phyloP scores from a whole-genome alignment of 1,140 invertebrate genomes.

The Meloidogyne chitwoodi region DNA sequence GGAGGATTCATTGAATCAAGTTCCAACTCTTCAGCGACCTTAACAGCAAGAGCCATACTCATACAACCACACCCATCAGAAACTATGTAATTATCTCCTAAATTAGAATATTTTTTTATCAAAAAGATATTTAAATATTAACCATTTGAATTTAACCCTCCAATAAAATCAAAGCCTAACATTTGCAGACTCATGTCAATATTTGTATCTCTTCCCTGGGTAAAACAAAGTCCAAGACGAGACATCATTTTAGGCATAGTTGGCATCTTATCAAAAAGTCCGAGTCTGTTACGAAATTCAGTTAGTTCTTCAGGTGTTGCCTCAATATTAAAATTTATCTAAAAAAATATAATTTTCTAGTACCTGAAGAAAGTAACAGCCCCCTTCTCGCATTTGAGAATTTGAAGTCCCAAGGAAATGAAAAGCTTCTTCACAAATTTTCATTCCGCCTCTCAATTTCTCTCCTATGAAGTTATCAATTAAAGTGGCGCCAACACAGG shows the following conservation, averaged over 20 bases:
- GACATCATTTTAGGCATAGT: slow-evolving; percentile 45
- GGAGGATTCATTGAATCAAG: slow-evolving; percentile 21
- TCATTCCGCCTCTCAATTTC: slow-evolving; percentile 20
- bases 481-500: not conserved
- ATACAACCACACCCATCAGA: slow-evolving; percentile 42
- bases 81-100: slow-evolving; percentile 33
- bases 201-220: slow-evolving; percentile 28
- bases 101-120: not conserved
- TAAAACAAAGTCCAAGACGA: slow-evolving; percentile 44
- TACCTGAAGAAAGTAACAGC: slow-evolving; percentile 42
- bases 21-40: slow-evolving; percentile 13
- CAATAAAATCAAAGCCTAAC: slow-evolving; percentile 29
- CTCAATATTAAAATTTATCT: not conserved
- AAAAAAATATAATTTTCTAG: not conserved
- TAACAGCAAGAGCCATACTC: slow-evolving; percentile 14
- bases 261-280: slow-evolving; percentile 27
- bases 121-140: not conserved
- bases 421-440: slow-evolving; percentile 23
- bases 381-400: slow-evolving; percentile 45
- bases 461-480: slow-evolving; percentile 23
- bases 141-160: slow-evolving; percentile 26
- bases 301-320: slow-evolving; percentile 15
- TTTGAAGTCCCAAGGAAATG: slow-evolving; percentile 44
- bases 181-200: slow-evolving; percentile 20
- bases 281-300: slow-evolving; percentile 27